Evolutionary conservation across 2,888 invertebrate species (phyloP).

Genomic region (Arrhopalites spinosus): DNA sequence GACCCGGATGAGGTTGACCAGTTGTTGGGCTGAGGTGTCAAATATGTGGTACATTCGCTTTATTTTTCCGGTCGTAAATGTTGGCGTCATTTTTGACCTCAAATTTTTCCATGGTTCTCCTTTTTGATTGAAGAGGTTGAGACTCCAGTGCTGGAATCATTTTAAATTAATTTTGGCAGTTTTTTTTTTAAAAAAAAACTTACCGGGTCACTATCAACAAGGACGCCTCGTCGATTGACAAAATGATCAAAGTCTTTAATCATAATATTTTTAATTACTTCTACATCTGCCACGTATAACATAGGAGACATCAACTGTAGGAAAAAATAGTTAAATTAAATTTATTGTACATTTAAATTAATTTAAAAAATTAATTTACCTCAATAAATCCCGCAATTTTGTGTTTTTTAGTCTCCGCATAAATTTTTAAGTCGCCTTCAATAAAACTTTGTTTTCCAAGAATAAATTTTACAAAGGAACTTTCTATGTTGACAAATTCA

Average conservation of each 20-base stretch:
- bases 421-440: background rate
- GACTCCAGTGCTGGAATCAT: background rate
- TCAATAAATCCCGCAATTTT: slow-evolving; percentile 15
- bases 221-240: too few relatives aligned
- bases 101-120: slow-evolving; percentile 29
- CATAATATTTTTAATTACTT: too few relatives aligned
- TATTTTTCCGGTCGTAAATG: slow-evolving; percentile 22
- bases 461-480: background rate
- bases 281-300: too few relatives aligned
- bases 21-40: background rate
- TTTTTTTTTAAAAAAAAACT: too few relatives aligned
- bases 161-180: slow-evolving; percentile 8
- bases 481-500: background rate
- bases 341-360: background rate
- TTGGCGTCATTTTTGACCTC: slow-evolving; percentile 12
- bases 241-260: too few relatives aligned
- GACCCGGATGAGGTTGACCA: background rate
- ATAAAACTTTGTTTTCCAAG: background rate
- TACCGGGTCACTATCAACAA: too few relatives aligned
- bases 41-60: slow-evolving; percentile 17
- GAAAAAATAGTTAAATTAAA: too few relatives aligned
- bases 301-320: too few relatives aligned
- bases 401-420: background rate
- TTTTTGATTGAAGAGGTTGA: too few relatives aligned
- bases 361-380: background rate